Percentiles rank a stretch among this genome's conserved stretches.
These are phyloP conservation scores for Clarias batrachus DNA, from an alignment of 2,113 vertebrate genomes.

Conservation along the genomic window DNA sequence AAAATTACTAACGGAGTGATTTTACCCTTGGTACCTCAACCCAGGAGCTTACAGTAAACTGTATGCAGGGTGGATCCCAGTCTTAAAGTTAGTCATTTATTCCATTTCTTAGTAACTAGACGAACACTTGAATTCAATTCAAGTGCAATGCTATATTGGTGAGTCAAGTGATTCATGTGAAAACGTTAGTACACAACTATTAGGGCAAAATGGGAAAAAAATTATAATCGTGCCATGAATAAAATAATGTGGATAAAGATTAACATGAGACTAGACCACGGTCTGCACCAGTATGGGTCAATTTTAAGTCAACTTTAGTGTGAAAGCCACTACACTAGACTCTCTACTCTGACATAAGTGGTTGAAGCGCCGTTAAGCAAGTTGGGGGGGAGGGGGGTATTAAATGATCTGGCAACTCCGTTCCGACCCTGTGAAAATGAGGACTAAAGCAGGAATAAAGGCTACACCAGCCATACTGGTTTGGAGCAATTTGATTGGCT, in stretches of 20 bases:
- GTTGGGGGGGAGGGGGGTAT: background rate
- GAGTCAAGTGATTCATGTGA: background rate
- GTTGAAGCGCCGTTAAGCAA: background rate
- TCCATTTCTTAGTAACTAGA: background rate
- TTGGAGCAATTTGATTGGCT: background rate
- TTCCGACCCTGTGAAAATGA: background rate
- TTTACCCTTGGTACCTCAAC: background rate
- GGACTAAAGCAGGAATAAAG: background rate
- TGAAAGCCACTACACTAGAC: background rate
- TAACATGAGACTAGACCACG: background rate
- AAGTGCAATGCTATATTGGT: background rate
- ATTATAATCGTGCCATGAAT: background rate
- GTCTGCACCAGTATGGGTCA: background rate
- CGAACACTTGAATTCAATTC: background rate
- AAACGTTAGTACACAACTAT: background rate
- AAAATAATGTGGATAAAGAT: background rate
- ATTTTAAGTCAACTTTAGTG: no score
- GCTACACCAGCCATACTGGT: background rate
- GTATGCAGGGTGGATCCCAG: background rate
- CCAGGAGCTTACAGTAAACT: background rate
- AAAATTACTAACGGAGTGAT: background rate
- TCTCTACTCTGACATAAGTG: background rate
- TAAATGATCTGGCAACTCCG: background rate
- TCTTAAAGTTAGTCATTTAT: background rate
- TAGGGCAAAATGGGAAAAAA: background rate